phyloP scores from a whole-genome alignment of 92 coral and sea anemone species.

The Parazoanthus atlanticus region DNA sequence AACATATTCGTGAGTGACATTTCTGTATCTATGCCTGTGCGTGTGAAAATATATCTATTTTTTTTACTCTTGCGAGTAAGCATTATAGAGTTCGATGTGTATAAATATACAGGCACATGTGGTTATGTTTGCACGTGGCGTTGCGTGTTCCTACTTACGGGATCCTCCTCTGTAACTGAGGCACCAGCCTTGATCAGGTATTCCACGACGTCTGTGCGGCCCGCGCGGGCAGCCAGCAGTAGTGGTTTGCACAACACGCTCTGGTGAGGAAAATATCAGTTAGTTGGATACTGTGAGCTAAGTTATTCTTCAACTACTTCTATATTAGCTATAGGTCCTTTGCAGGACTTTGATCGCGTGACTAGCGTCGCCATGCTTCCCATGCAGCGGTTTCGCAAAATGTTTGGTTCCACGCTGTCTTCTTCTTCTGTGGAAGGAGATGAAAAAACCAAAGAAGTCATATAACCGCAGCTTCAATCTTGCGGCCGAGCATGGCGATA shows the following conservation, averaged over 20 bases:
- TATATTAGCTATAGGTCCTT: no score
- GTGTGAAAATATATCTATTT: neutral
- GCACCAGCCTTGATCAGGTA: conserved; percentile 83
- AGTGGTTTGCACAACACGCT: conserved; percentile 80
- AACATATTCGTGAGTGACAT: neutral
- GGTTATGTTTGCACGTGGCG: neutral
- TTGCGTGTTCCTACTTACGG: conserved; percentile 53
- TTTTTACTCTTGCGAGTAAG: no score
- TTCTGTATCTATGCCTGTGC: neutral
- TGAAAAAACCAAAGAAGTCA: no score
- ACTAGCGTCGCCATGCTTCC: no score
- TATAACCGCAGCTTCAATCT: no score
- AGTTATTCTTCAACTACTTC: no score
- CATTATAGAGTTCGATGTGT: neutral
- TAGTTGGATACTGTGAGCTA: no score
- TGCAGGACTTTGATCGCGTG: no score
- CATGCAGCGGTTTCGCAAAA: no score
- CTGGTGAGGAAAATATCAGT: conserved; percentile 32
- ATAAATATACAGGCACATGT: neutral
- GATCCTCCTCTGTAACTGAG: conserved; percentile 87
- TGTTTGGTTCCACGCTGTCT: no score
- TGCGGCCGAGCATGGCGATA: no score
- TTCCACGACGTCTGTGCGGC: conserved; percentile 87
- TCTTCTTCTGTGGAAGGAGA: no score
- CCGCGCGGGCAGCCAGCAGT: conserved; percentile 90